Evolutionary conservation across 2,797 vertebrate genomes (phyloP), one percentile per base, ranked within the genome.

Genomic region (Thamnophis elegans): DNA sequence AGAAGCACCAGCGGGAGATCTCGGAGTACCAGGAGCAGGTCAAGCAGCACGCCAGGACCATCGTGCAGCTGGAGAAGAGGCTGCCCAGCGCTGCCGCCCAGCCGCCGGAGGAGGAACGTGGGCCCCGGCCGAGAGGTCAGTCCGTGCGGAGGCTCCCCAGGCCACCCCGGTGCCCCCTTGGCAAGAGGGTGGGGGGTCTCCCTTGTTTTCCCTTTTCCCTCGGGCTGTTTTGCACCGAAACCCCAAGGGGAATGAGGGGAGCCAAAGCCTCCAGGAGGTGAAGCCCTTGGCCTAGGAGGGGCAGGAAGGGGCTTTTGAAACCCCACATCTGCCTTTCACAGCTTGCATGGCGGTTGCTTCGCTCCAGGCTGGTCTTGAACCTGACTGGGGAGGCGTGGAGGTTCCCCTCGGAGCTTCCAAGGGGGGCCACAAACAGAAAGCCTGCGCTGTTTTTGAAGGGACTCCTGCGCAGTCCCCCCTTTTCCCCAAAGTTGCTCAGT

Each of bases 31-130:
- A 97, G 87, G 98, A 98, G 62, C 98, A 98, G 65, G 97, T 97
- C 93, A 98, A 94, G 51, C 98, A 98, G 95, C 98, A 98, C 56
- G 96, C 98, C 0, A 95, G 96, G 97, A 98, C 98, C 0, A 98
- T 98, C 2, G 96, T 98, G 91, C 97, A 95, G 25, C 95, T 98
- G 0, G 98, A 98, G 91, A 94, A 96, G n/a, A 96, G 93, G 58
- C 91, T 98, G 91, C 89, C 85, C 92, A 42, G 93, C 3, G 1
- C 97, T 25, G 54, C 42, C 0, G 51, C 42, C 0, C 93, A 96
- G 25, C 97, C 26, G 1, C 95, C 95, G 42, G 42, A 42, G 42
- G 42, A 42, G 42, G 97, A 98, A 92, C 97, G 96, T 0, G 85
- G 95, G 0, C 22, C 98, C 3, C 87, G 90, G 16, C 95, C 68